Evolutionary conservation across 2,113 vertebrate species (phyloP).

Genomic region (Pongo pygmaeus): DNA sequence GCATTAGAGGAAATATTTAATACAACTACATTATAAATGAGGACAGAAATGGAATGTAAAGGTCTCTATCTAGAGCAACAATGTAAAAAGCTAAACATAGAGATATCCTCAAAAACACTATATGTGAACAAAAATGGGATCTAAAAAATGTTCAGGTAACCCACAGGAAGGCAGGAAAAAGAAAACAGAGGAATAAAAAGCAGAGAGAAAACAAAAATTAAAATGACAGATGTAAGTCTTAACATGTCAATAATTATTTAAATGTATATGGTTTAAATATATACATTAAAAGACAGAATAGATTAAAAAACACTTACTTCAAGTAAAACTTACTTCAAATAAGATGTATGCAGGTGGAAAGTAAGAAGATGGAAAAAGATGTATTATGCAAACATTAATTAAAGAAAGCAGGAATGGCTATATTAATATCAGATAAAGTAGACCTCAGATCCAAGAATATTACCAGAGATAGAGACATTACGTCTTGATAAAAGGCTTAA

Average conservation of each 20-base stretch:
- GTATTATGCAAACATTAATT: not conserved
- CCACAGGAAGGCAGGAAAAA: not conserved
- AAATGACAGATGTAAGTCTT: not conserved
- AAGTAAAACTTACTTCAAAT: not conserved
- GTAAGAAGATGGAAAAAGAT: not conserved
- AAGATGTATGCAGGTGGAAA: not conserved
- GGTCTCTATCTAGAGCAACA: not conserved
- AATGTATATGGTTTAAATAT: not conserved
- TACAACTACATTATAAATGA: not conserved
- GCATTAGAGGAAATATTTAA: not conserved
- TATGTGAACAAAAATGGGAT: not conserved
- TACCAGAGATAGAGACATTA: not conserved
- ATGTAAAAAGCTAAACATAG: not conserved
- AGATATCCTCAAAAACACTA: not conserved
- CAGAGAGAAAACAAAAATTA: not conserved
- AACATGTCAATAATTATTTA: not conserved
- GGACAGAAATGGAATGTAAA: not conserved
- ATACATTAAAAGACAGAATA: not conserved
- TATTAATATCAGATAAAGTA: not conserved
- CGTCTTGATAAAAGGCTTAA: not conserved
- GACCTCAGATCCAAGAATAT: not conserved
- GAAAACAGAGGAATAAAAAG: not conserved
- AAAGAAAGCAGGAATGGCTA: not conserved
- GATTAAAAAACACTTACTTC: not conserved
- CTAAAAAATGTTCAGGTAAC: not conserved